Percentiles rank a stretch among this genome's conserved stretches.
phyloP scores from a whole-genome alignment of 2,888 invertebrate genomes.

The Agrotis exclamationis region DNA sequence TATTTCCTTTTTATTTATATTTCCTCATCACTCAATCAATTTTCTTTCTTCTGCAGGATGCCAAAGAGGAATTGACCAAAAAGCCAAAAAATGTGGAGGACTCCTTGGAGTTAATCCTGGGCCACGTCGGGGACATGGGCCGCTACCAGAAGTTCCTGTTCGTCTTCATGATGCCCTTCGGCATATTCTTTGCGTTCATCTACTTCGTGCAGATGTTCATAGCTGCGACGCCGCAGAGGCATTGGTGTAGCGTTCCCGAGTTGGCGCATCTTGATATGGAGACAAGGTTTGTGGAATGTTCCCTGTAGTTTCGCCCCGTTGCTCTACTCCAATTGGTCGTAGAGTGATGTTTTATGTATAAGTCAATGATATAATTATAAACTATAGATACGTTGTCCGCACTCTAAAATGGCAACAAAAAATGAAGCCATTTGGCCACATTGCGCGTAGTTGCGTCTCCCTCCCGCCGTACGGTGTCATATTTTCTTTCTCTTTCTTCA shows the following conservation, averaged over 20 bases:
- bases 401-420: no score
- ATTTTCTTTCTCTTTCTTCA: no score
- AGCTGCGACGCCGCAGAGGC: constrained; percentile 81
- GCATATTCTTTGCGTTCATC: constrained; percentile 83
- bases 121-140: constrained; percentile 83
- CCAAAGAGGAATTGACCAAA: constrained; percentile 44
- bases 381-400: no score
- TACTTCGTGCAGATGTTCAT: constrained; percentile 88
- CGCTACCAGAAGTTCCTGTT: constrained; percentile 84
- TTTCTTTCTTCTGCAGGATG: constrained; percentile 34
- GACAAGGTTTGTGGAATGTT: constrained; percentile 76
- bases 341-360: no score
- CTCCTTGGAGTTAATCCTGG: constrained; percentile 79
- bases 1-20: no score
- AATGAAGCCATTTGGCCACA: no score
- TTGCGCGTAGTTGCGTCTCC: no score
- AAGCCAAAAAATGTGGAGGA: constrained; percentile 66
- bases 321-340: no score
- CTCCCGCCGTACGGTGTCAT: no score
- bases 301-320: no score
- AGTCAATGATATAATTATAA: no score
- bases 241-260: constrained; percentile 85
- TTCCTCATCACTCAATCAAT: not conserved
- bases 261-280: constrained; percentile 76
- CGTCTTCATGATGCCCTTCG: constrained; percentile 82